Base-by-base conservation (phyloP, 2,113 vertebrate species). In the Zootoca vivipara region DNA sequence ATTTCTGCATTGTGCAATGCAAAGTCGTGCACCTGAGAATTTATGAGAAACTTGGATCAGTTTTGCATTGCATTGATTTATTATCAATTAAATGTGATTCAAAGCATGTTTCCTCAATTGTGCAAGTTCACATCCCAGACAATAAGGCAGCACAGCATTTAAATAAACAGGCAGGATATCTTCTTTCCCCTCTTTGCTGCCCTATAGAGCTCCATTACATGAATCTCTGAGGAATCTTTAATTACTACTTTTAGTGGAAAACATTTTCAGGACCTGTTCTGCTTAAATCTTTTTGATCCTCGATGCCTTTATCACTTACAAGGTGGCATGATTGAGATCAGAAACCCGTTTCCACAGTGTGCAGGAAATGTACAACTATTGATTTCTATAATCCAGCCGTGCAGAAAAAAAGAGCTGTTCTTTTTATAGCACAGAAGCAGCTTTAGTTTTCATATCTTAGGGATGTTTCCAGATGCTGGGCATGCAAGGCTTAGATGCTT, bases 341-440 rank as follows among this genome's bases (percentile, higher is more conserved):
- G 86, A 87, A 87, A 89, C 72, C 85, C 91, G 86, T 83, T 90
- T 90, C 38, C 1, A 1, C 78, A 77, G 28, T 73, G 40, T 83
- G 85, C 65, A 87, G 81, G 87, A 94, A 93, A 94, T 78, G 77
- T 89, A 86, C 89, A 93, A 85, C 87, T 89, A 91, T 84, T 87
- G 77, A 90, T 93, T 94, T 83, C 86, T 93, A 77, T 92, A 89
- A 91, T 80, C 89, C 93, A 90, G 77, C 52, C 26, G 90, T 88
- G 85, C 90, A 92, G 77, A 78, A 86, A 90, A 90, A 52, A 91
- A 89, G 81, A 35, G 40, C 67, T 86, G 33, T 89, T 82, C 80
- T 91, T 93, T 92, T 84, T 85, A 65, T 85, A 93, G 91, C 40
- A 89, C 77, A 80, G 87, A 74, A 93, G 78, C 73, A 24, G 89